A percentile compares a stretch with the other conserved stretches of the same genome.
Evolutionary conservation across 2,888 invertebrate species (phyloP).

Genomic region (Pyrochroa serraticornis): DNA sequence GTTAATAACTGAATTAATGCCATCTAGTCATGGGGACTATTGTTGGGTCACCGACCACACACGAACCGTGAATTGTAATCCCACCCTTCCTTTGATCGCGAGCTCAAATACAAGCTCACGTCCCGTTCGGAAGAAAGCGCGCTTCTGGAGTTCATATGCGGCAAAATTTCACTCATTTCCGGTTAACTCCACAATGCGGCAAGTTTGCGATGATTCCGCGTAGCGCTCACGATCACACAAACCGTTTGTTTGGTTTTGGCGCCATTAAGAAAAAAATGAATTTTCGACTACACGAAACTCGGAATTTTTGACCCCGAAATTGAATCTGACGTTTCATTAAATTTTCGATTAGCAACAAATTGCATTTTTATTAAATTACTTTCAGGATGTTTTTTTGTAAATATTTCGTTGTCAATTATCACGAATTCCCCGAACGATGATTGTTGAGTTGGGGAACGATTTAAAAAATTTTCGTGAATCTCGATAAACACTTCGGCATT

Average conservation of each 20-base stretch:
- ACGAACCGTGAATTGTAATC: constrained; percentile 10
- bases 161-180: constrained; percentile 27
- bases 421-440: too few species aligned
- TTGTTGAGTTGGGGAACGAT: too few species aligned
- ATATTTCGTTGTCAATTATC: too few species aligned
- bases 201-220: constrained; percentile 12
- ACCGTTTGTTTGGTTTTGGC: too few species aligned
- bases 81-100: constrained; percentile 16
- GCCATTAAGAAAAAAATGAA: too few species aligned
- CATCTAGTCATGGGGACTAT: constrained; percentile 3
- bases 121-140: constrained; percentile 19
- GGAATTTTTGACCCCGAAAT: too few species aligned
- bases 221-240: too few species aligned
- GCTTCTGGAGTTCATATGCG: constrained; percentile 27
- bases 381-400: too few species aligned
- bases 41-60: constrained; percentile 11
- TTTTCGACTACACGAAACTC: too few species aligned
- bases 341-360: too few species aligned
- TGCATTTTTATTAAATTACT: too few species aligned
- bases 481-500: constrained; percentile 4
- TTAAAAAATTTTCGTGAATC: constrained; percentile 9
- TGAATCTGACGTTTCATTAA: too few species aligned
- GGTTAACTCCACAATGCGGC: constrained; percentile 28
- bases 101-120: constrained; percentile 22
- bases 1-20: constrained; percentile 11